phyloP scores from a whole-genome alignment of 2,797 vertebrate genomes.

The Enteromius trimaculatus region DNA sequence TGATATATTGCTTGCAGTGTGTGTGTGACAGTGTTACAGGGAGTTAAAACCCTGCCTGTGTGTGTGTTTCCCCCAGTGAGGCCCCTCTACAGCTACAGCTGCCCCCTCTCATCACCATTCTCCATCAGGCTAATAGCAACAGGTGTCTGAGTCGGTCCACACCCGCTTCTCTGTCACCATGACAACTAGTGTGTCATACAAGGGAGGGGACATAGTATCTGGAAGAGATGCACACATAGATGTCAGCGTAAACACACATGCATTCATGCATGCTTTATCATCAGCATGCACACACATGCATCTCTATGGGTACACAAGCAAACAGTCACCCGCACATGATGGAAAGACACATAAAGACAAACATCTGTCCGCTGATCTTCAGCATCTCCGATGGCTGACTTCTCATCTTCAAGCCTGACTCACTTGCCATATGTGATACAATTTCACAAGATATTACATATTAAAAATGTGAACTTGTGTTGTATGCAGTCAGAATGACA shows the following conservation, averaged over 20 bases:
- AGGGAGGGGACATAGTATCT: conserved; percentile 41
- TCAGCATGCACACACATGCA: conserved; percentile 38
- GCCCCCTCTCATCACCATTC: background rate
- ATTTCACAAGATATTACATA: background rate
- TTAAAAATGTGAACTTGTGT: background rate
- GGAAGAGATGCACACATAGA: conserved; percentile 39
- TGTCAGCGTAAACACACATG: conserved; percentile 23
- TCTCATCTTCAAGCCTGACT: background rate
- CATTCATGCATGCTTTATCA: conserved; percentile 42
- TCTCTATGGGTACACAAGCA: conserved; percentile 5
- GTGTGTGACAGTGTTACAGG: conserved; percentile 27
- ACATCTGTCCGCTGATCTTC: conserved; percentile 19
- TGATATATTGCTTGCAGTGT: conserved; percentile 45
- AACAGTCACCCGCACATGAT: conserved; percentile 3
- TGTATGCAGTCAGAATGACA: background rate
- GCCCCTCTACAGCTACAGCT: conserved; percentile 32
- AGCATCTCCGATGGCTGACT: conserved; percentile 24
- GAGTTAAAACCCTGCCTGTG: conserved; percentile 44
- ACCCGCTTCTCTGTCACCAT: conserved; percentile 55
- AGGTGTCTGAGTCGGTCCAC: conserved; percentile 56
- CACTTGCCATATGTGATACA: background rate
- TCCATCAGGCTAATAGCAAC: conserved; percentile 62
- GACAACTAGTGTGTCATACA: conserved; percentile 57
- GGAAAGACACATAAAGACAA: background rate
- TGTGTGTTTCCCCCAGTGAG: conserved; percentile 30